Evolutionary conservation across 2,797 vertebrate genomes (phyloP).

Genomic region (Spinus pinus): DNA sequence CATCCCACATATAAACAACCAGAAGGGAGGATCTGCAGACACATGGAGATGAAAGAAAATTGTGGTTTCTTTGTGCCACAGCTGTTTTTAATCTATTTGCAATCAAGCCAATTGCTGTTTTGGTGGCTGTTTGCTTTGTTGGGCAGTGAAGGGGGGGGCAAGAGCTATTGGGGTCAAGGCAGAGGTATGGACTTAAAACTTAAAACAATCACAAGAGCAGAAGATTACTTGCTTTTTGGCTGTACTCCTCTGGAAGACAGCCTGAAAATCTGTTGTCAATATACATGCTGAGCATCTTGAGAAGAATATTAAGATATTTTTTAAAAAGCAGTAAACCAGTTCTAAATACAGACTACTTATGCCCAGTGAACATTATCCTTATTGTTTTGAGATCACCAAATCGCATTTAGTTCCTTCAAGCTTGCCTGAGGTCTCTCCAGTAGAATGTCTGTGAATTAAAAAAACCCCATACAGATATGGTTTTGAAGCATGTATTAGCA

Average conservation of each 20-base stretch:
- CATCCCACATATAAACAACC: background rate
- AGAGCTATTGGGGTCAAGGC: background rate
- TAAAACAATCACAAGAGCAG: background rate
- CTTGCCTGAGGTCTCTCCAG: background rate
- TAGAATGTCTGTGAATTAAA: background rate
- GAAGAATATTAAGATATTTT: background rate
- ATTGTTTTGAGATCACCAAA: background rate
- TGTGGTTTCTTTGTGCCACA: background rate
- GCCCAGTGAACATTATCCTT: background rate
- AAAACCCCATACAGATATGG: background rate
- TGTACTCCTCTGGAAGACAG: background rate
- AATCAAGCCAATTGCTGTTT: background rate
- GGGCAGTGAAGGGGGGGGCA: accelerated
- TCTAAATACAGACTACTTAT: background rate
- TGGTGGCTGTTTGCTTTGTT: background rate
- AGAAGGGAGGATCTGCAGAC: background rate
- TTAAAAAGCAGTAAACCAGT: background rate
- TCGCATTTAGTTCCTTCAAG: background rate
- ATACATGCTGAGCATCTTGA: background rate
- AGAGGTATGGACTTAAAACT: background rate
- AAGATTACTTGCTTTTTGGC: background rate
- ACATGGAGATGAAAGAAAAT: background rate
- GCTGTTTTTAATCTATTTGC: background rate
- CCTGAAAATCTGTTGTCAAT: background rate
- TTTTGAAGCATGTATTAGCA: background rate